These are phyloP conservation scores for Steatornis caripensis DNA, from an alignment of 2,113 vertebrate genomes.

Conservation along the genomic window DNA sequence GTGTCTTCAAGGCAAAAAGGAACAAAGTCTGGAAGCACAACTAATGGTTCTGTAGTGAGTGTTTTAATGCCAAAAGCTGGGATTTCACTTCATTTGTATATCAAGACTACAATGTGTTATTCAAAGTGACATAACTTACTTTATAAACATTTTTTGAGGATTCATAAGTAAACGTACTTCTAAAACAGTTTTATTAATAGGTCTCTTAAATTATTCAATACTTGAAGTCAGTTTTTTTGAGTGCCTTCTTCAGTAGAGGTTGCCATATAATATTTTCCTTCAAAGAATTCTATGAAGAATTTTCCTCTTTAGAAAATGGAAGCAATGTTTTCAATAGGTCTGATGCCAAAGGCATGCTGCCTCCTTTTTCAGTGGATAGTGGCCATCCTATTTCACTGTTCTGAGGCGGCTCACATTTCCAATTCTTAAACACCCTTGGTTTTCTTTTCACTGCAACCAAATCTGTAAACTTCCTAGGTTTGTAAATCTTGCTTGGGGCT, in stretches of 20 bases:
- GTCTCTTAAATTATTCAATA: not conserved
- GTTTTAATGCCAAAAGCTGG: not conserved
- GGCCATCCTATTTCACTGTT: not conserved
- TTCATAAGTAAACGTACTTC: not conserved
- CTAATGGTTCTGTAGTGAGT: not conserved
- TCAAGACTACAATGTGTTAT: not conserved
- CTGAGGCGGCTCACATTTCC: not conserved
- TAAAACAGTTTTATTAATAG: conserved; percentile 7
- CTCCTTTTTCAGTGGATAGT: not conserved
- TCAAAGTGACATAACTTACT: conserved; percentile 31
- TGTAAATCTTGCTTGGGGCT: conserved; percentile 40
- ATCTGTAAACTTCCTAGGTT: conserved; percentile 38
- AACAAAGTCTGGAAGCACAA: not conserved
- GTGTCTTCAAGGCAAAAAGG: not conserved
- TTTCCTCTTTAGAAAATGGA: not conserved
- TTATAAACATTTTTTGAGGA: conserved; percentile 23
- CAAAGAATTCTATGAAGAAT: not conserved
- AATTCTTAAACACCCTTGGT: not conserved
- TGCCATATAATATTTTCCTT: not conserved
- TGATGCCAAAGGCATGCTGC: not conserved
- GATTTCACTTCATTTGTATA: not conserved
- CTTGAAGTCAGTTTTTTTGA: not conserved
- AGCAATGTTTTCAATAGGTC: not conserved
- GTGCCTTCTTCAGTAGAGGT: conserved; percentile 26
- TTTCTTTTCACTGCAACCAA: conserved; percentile 7